Percentiles rank a stretch among this genome's conserved stretches.
These are phyloP conservation scores for Heliothis peltigera DNA, from an alignment of 2,888 invertebrate genomes.

Conservation along the genomic window DNA sequence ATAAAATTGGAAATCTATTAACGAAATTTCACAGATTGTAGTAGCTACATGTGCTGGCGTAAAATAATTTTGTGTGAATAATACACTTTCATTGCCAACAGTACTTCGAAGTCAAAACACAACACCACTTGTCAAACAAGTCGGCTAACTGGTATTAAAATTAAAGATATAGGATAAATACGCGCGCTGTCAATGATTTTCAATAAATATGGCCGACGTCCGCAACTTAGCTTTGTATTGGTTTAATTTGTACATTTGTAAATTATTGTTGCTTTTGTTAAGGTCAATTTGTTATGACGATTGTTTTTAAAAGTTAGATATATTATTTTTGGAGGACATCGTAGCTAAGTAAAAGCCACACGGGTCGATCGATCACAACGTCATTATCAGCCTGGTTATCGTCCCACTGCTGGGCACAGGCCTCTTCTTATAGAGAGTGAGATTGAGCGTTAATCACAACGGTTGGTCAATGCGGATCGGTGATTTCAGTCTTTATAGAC, in stretches of 20 bases:
- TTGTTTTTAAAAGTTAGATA: background rate
- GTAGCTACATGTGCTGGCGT: too few relatives aligned
- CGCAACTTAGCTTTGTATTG: conserved; percentile 53
- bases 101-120: conserved; percentile 39
- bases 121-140: conserved; percentile 42
- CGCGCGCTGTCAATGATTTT: conserved; percentile 56
- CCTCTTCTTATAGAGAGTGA: too few relatives aligned
- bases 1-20: too few relatives aligned
- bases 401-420: too few relatives aligned
- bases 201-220: conserved; percentile 55
- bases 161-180: conserved; percentile 61
- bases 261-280: conserved; percentile 47
- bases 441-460: too few relatives aligned
- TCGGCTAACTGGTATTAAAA: conserved; percentile 47
- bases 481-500: too few relatives aligned
- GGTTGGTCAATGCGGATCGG: too few relatives aligned
- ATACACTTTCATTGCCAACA: conserved; percentile 6
- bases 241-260: conserved; percentile 53
- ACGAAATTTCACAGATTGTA: too few relatives aligned
- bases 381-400: too few relatives aligned
- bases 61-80: background rate
- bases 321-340: too few relatives aligned
- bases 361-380: too few relatives aligned
- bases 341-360: too few relatives aligned
- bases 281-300: conserved; percentile 16